Evolutionary conservation across 2,113 vertebrate species (phyloP).

Genomic region (Todiramphus chloris): DNA sequence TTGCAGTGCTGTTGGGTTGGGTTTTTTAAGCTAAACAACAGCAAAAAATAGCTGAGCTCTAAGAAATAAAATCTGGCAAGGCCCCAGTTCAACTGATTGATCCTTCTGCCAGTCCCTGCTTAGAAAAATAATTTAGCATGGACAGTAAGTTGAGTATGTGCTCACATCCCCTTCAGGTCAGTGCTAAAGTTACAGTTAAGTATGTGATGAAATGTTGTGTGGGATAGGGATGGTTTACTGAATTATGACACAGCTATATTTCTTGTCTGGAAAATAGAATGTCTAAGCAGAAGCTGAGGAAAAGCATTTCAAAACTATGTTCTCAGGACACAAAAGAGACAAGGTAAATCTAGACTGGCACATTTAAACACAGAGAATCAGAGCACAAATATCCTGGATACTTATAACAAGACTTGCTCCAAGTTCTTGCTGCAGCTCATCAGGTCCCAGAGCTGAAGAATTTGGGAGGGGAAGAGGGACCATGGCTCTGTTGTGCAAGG

Average conservation of each 20-base stretch:
- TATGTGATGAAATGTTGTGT: not conserved
- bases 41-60: not conserved
- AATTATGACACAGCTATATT: not conserved
- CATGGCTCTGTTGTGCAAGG: fast-evolving
- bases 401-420: not conserved
- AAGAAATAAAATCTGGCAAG: not conserved
- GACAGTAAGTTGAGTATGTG: not conserved
- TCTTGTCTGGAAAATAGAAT: not conserved
- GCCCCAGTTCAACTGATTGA: not conserved
- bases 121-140: not conserved
- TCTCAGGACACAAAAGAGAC: not conserved
- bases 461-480: not conserved
- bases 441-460: not conserved
- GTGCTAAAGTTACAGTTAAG: not conserved
- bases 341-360: not conserved
- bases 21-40: not conserved
- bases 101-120: not conserved
- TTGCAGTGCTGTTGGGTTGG: not conserved
- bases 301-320: not conserved
- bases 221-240: not conserved
- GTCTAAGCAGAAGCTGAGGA: not conserved
- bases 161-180: not conserved
- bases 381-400: fast-evolving
- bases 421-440: not conserved
- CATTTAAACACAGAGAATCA: not conserved